These are phyloP conservation scores for Passer domesticus DNA, from an alignment of 2,113 vertebrate genomes.

Conservation along the genomic window DNA sequence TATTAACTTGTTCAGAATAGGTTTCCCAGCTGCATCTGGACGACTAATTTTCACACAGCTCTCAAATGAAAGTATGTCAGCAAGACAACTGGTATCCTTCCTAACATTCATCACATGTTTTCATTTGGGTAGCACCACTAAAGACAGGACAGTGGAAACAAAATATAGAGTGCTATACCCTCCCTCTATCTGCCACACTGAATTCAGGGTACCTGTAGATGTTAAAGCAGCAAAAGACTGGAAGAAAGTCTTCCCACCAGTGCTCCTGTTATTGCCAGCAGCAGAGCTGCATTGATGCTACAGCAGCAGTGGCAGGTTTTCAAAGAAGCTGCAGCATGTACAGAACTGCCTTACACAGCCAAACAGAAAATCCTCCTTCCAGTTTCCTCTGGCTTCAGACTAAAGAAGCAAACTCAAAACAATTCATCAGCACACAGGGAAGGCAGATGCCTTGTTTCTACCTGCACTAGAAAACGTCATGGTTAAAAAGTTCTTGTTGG, in stretches of 20 bases:
- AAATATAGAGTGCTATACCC: accelerated
- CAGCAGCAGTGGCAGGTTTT: constrained; percentile 29
- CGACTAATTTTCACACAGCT: not conserved
- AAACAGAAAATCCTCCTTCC: constrained; percentile 30
- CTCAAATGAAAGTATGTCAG: not conserved
- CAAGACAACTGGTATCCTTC: not conserved
- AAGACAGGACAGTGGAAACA: not conserved
- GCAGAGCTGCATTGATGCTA: not conserved
- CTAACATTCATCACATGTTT: accelerated
- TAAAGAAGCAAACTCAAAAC: constrained; percentile 13
- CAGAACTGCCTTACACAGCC: constrained; percentile 15
- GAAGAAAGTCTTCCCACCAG: not conserved
- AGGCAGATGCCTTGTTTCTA: not conserved
- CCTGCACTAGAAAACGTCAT: not conserved
- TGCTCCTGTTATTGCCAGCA: not conserved
- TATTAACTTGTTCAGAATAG: accelerated
- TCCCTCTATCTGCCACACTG: not conserved
- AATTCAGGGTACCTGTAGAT: not conserved
- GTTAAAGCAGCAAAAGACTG: not conserved
- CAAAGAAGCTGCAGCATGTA: not conserved
- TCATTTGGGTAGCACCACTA: not conserved
- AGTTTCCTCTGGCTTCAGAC: constrained; percentile 13
- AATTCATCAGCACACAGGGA: not conserved
- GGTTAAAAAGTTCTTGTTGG: not conserved
- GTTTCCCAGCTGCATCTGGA: not conserved